phyloP scores from a whole-genome alignment of 2,797 vertebrate species.

The Acanthopagrus latus region DNA sequence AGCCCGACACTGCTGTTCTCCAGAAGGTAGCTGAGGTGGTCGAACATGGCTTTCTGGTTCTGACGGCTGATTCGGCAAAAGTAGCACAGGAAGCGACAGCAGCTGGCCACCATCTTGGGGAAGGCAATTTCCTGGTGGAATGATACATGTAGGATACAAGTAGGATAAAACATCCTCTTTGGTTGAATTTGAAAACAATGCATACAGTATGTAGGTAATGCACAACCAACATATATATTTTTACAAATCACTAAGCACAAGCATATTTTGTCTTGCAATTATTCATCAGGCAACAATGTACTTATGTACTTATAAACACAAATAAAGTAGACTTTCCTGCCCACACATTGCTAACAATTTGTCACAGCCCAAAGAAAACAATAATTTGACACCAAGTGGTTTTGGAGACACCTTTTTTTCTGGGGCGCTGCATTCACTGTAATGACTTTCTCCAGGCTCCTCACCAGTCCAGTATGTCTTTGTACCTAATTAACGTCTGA shows the following conservation, averaged over 20 bases:
- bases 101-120: slow-evolving; percentile 99
- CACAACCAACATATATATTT: too few relatives aligned
- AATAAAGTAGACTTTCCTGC: not conserved
- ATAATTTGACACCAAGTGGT: not conserved
- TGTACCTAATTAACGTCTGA: slow-evolving; percentile 60
- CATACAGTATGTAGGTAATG: not conserved
- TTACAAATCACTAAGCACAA: not conserved
- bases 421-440: slow-evolving; percentile 13
- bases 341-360: not conserved
- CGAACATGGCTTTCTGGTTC: slow-evolving; percentile 99
- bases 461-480: slow-evolving; percentile 33
- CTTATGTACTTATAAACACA: not conserved
- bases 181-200: not conserved
- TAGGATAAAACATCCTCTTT: not conserved
- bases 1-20: slow-evolving; percentile 98
- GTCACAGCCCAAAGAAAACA: not conserved
- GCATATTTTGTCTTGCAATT: not conserved
- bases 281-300: not conserved
- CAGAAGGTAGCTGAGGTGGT: slow-evolving; percentile 97
- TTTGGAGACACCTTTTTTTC: slow-evolving; percentile 32
- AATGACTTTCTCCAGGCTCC: slow-evolving; percentile 36
- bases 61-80: slow-evolving; percentile 99
- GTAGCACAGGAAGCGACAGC: slow-evolving; percentile 98
- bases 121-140: slow-evolving; percentile 93
- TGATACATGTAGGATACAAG: slow-evolving; percentile 39